Base-by-base conservation (phyloP, 2,113 vertebrate species). In the Pampusana beccarii region DNA sequence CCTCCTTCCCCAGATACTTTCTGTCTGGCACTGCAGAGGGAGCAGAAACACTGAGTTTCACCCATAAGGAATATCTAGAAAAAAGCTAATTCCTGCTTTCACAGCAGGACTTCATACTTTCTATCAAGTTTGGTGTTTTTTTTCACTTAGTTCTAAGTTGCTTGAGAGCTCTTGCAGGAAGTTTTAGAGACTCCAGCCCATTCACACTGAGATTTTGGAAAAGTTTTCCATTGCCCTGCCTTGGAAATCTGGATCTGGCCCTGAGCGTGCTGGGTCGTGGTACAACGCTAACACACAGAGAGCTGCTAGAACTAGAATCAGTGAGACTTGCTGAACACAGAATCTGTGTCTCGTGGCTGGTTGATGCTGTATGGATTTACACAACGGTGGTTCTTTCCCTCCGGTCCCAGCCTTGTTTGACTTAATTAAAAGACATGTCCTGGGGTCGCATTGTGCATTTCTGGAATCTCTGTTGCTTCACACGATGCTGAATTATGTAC, bases 341-440 rank as follows among this genome's bases (percentile, higher is more conserved):
- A 58, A 18, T 38, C 48, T 60, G 65, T 7, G 1, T n/a, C 0
- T 18, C 4, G 0, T 4, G 38, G 14, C 31, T 92, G 31, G 42
- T 16, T 61, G 81, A 24, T 29, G 29, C 33, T 57, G 77, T 51
- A 16, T 28, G 16, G 46, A 50, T 66, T n/a, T 46, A 18, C 19
- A 42, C 36, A 82, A 5, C 0, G 0, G 4, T 40, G 24, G 11
- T 56, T 25, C 36, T 85, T 79, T 48, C 33, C 23, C 20, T 82
- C 24, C 12, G 13, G 42, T 14, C 6, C 16, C 20, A 23, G 1
- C 6, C 33, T 33, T 56, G 4, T 36, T 34, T 75, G 33, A 11
- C 26, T 84, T 57, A 11, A 4, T 72, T 72, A 85, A 26, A 71
- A 82, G 46, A 20, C 6, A 4, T 23, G 10, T 61, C 34, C 40